phyloP scores from a whole-genome alignment of 1,140 invertebrate species.

The Samia ricini region DNA sequence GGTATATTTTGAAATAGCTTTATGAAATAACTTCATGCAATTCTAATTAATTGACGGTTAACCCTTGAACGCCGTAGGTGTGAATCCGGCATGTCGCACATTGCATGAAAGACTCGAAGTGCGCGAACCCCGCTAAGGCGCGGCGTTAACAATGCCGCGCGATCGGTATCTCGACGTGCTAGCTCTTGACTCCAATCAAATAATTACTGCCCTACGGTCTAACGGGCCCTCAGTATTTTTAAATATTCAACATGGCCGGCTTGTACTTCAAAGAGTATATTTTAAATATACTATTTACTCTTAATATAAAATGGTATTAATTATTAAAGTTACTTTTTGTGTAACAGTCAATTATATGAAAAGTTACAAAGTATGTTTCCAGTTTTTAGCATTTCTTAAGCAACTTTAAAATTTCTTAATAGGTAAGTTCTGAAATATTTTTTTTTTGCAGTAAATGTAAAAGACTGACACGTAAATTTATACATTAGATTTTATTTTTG shows the following conservation, averaged over 20 bases:
- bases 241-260: slow-evolving; percentile 74
- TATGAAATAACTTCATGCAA: slow-evolving; percentile 4
- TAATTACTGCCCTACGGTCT: slow-evolving; percentile 71
- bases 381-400: too few relatives aligned
- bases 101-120: slow-evolving; percentile 55
- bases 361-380: too few relatives aligned
- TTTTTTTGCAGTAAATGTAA: too few relatives aligned
- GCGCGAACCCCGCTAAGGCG: slow-evolving; percentile 41
- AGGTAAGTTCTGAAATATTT: too few relatives aligned
- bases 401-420: too few relatives aligned
- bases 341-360: too few relatives aligned
- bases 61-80: slow-evolving; percentile 67
- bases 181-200: slow-evolving; percentile 76
- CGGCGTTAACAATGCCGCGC: slow-evolving; percentile 53
- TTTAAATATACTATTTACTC: too few relatives aligned
- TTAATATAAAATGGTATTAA: too few relatives aligned
- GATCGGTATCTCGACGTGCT: slow-evolving; percentile 62
- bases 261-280: slow-evolving; percentile 1
- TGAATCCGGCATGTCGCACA: slow-evolving; percentile 51
- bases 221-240: slow-evolving; percentile 50
- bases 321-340: too few relatives aligned
- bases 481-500: too few relatives aligned
- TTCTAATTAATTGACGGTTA: slow-evolving; percentile 41
- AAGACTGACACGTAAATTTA: too few relatives aligned
- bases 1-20: too few relatives aligned